phyloP scores from a whole-genome alignment of 2,888 invertebrate species.

The Orthosia gracilis region DNA sequence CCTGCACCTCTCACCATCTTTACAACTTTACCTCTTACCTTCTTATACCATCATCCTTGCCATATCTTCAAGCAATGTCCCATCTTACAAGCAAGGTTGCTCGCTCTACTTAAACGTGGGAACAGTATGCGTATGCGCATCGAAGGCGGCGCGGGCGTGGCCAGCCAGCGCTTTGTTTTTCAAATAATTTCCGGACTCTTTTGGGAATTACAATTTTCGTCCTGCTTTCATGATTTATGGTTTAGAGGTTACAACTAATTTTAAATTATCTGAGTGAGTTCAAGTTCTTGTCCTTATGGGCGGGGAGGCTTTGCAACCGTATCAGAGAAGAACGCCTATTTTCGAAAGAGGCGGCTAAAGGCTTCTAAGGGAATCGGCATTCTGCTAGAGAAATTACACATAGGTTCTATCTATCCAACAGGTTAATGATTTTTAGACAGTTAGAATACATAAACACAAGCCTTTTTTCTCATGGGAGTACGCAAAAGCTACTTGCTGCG shows the following conservation, averaged over 20 bases:
- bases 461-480: too few species aligned
- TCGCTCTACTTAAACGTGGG: constrained; percentile 83
- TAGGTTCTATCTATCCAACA: not conserved
- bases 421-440: too few species aligned
- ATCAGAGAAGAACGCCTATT: constrained; percentile 8
- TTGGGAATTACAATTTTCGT: constrained; percentile 78
- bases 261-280: constrained; percentile 45
- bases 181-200: constrained; percentile 88
- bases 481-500: too few species aligned
- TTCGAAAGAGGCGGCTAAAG: not conserved
- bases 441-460: too few species aligned
- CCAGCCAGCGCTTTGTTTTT: constrained; percentile 86
- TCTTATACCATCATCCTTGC: not conserved
- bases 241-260: constrained; percentile 52
- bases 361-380: not conserved
- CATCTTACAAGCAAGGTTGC: constrained; percentile 56
- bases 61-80: constrained; percentile 28
- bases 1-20: too few species aligned
- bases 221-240: constrained; percentile 64
- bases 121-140: constrained; percentile 83
- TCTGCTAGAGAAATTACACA: not conserved
- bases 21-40: not conserved
- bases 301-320: constrained; percentile 16
- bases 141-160: constrained; percentile 81
- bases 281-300: constrained; percentile 26